phyloP scores from a whole-genome alignment of 2,113 vertebrate genomes.

The Atrichornis clamosus region DNA sequence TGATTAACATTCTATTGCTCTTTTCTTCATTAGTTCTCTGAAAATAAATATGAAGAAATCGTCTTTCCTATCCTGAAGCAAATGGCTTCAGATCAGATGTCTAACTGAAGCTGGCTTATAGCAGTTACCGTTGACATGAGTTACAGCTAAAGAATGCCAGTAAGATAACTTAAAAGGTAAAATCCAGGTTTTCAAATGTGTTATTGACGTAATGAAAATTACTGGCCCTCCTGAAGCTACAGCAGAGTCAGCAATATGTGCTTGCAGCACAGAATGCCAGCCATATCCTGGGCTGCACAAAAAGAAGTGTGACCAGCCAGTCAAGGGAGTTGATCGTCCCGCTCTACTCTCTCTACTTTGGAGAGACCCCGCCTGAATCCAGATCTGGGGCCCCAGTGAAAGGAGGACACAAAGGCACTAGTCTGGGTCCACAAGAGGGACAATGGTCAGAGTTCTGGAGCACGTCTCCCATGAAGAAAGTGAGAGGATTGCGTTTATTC shows the following conservation, averaged over 20 bases:
- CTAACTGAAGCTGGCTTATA: not conserved
- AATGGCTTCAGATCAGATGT: not conserved
- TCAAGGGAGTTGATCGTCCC: not conserved
- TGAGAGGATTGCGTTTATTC: not conserved
- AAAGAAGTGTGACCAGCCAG: not conserved
- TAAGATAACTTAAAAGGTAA: not conserved
- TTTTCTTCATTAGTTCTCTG: not conserved
- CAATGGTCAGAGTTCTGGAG: not conserved
- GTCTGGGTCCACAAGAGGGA: not conserved
- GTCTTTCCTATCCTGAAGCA: not conserved
- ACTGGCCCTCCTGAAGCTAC: not conserved
- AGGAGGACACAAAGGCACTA: not conserved
- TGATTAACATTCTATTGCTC: not conserved
- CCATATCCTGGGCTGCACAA: fast-evolving
- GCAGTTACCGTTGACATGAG: not conserved
- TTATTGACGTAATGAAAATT: not conserved
- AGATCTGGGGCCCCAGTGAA: not conserved
- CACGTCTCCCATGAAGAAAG: not conserved
- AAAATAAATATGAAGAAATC: not conserved
- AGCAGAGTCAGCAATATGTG: not conserved
- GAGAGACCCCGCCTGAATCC: not conserved
- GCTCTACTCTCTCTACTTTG: fast-evolving
- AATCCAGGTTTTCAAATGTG: not conserved
- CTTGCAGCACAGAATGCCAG: not conserved
- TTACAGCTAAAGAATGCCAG: not conserved